Evolutionary conservation across 2,797 vertebrate species (phyloP).

Genomic region (Sebastes trivittatus): DNA sequence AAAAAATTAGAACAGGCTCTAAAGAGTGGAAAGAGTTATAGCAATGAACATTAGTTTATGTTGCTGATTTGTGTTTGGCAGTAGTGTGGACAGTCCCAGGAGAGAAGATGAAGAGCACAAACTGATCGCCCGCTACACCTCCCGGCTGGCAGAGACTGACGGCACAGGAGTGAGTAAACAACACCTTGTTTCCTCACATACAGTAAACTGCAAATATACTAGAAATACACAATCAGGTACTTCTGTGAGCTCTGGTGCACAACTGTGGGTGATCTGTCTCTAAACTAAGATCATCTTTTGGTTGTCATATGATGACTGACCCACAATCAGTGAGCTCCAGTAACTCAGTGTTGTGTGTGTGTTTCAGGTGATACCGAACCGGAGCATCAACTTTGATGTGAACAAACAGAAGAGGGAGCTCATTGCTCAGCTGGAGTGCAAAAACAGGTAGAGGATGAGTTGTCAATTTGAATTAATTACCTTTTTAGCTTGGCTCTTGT

Average conservation of each 20-base stretch:
- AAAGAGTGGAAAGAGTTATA: neutral
- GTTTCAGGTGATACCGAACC: slow-evolving; percentile 84
- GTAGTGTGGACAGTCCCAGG: slow-evolving; percentile 87
- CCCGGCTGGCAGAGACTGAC: slow-evolving; percentile 89
- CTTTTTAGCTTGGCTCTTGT: neutral
- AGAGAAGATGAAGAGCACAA: slow-evolving; percentile 93
- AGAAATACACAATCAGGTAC: neutral
- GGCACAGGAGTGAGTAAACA: slow-evolving; percentile 82
- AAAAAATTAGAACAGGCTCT: neutral
- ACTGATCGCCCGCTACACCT: slow-evolving; percentile 93
- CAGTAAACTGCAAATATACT: neutral
- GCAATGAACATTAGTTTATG: neutral
- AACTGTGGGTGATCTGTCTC: neutral
- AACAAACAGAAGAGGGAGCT: slow-evolving; percentile 93
- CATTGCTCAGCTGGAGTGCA: slow-evolving; percentile 91
- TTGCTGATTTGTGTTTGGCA: slow-evolving; percentile 46
- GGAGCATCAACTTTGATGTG: slow-evolving; percentile 88
- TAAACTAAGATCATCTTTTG: neutral
- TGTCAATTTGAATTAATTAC: neutral
- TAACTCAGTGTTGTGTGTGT: neutral
- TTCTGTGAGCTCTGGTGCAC: neutral
- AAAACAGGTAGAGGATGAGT: slow-evolving; percentile 83
- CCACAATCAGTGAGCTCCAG: neutral
- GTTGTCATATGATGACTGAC: neutral
- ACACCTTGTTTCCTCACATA: neutral